These are phyloP conservation scores for Sycophila sp. DNA, from an alignment of 1,140 invertebrate genomes.

Conservation along the genomic window DNA sequence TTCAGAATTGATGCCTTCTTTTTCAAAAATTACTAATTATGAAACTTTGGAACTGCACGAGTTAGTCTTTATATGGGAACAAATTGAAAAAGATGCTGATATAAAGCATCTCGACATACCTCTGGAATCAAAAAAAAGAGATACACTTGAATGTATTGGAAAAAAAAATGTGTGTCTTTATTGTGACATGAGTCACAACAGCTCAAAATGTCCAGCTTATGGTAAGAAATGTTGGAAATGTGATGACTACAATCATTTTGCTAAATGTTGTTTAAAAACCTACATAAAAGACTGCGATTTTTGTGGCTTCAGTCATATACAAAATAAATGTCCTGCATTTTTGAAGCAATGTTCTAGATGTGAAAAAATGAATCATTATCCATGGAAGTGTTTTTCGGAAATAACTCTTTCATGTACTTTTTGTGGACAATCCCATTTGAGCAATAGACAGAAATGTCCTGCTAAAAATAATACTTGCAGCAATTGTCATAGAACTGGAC, in stretches of 20 bases:
- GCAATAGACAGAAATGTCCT: constrained; percentile 13
- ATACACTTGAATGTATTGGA: neutral
- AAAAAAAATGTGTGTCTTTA: neutral
- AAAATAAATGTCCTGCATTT: constrained; percentile 32
- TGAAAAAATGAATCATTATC: constrained; percentile 36
- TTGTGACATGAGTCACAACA: constrained; percentile 21
- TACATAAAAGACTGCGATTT: constrained; percentile 25
- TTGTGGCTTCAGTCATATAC: constrained; percentile 34
- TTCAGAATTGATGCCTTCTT: neutral
- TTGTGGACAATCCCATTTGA: constrained; percentile 9
- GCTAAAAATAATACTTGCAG: constrained; percentile 3
- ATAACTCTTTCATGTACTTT: neutral
- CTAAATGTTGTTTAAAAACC: constrained; percentile 13
- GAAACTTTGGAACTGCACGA: constrained; percentile 16
- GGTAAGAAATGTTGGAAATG: constrained; percentile 31
- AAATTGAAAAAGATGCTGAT: neutral
- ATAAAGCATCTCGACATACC: too few relatives aligned
- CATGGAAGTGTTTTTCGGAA: constrained; percentile 29
- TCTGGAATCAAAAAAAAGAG: neutral
- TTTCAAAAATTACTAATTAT: constrained; percentile 10
- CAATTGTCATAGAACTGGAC: constrained; percentile 1
- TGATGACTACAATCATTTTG: constrained; percentile 34
- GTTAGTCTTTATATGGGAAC: constrained; percentile 31
- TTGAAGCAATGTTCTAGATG: constrained; percentile 31
- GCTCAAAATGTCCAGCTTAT: constrained; percentile 26